Evolutionary conservation across 1,140 invertebrate genomes (phyloP), one percentile per base, ranked within the genome.

Genomic region (Lepeophtheirus salmonis): DNA sequence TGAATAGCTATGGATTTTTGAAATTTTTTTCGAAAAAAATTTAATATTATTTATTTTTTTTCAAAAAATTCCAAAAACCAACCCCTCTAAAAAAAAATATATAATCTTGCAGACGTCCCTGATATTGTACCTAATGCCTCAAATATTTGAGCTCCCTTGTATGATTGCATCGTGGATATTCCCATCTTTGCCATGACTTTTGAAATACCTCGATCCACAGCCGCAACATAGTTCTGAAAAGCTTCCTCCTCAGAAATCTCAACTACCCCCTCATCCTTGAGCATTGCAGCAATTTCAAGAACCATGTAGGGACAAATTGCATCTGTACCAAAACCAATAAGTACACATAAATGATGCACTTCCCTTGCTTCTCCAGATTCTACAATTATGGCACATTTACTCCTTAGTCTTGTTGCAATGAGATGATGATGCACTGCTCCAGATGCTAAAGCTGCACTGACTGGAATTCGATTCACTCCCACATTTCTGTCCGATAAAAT

Each of bases 181-280:
- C 95, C 95, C 95, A 99, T 99, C 73, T 99, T 99, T 1, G 95
- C 94, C 95, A 99, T 98, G 0, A 97, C 80, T 71, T 89, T 89
- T 0, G 84, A 78, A 60, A 89, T 80, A 57, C 86, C 86, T 12
- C 82, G 79, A 68, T 87, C 84, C 67, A 87, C 79, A 3, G 80
- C 79, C 49, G 77, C 76, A 18, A 75, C 74, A 70, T 83, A 86
- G 70, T 80, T 84, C 76, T 79, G 52, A 2, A 16, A 63, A 6
- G 20, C 30, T 21, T 24, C 77, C n/a, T 86, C 78, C 69, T 97
- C 87, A 1, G 80, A 80, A 0, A 89, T 74, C 65, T 84, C 82
- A 21, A 97, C 70, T 1, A 92, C 77, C 1, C 81, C 83, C 70
- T 94, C 86, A 61, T 82, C 79, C 18, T 88, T 76, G 1, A 97